Percentiles rank a stretch among this genome's conserved stretches.
These are phyloP conservation scores for Sphinx pinastri DNA, from an alignment of 2,888 invertebrate genomes.

Conservation along the genomic window DNA sequence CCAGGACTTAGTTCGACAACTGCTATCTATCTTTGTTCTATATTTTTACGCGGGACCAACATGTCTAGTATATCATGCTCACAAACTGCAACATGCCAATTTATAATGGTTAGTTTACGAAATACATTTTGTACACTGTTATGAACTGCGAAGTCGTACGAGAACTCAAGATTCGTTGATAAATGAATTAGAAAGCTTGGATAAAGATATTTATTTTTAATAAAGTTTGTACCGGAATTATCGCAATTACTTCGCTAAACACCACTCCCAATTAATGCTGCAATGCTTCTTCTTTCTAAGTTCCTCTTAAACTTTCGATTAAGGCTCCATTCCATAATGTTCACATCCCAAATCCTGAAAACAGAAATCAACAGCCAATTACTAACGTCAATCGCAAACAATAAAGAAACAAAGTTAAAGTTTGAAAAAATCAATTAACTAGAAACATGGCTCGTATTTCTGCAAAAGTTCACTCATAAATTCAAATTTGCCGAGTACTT, in stretches of 20 bases:
- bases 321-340: background rate
- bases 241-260: no score
- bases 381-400: background rate
- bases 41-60: background rate
- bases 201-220: no score
- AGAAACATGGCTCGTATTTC: conserved; percentile 15
- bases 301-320: background rate
- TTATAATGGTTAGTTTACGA: no score
- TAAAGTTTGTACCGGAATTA: background rate
- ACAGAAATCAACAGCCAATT: no score
- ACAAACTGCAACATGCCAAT: background rate
- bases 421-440: conserved; percentile 18
- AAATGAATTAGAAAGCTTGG: no score
- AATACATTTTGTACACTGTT: no score
- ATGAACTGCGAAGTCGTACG: no score
- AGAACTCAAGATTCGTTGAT: no score
- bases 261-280: background rate
- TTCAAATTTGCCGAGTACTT: conserved; percentile 24
- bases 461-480: conserved; percentile 25
- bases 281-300: background rate
- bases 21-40: conserved; percentile 5
- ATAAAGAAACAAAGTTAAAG: background rate
- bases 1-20: background rate
- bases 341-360: background rate
- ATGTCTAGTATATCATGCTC: background rate